Evolutionary conservation across 2,113 vertebrate genomes (phyloP).

Genomic region (Channa maculata): DNA sequence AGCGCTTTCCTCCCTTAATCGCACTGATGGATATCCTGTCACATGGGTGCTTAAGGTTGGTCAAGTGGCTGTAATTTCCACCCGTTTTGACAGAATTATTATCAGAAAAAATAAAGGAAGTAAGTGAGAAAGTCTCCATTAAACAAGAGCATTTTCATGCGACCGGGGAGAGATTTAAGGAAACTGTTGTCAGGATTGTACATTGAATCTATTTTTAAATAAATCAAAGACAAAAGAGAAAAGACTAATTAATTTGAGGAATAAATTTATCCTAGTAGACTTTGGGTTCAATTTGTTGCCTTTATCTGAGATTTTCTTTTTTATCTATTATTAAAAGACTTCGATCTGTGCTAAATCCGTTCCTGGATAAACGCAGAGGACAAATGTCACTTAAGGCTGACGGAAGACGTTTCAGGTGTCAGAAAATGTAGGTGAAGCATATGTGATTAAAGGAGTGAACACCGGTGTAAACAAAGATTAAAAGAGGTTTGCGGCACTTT

Average conservation of each 20-base stretch:
- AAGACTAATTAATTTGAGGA: background rate
- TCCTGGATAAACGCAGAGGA: background rate
- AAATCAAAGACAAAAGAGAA: background rate
- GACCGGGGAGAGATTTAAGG: background rate
- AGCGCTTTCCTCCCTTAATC: conserved; percentile 56
- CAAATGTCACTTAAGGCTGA: conserved; percentile 3
- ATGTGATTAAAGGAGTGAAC: conserved; percentile 6
- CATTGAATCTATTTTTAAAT: conserved; percentile 13
- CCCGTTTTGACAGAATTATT: conserved; percentile 20
- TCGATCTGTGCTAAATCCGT: conserved; percentile 18
- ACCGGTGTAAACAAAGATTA: conserved; percentile 8
- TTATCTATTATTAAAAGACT: conserved; percentile 30
- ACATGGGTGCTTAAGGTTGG: conserved; percentile 57
- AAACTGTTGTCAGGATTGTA: background rate
- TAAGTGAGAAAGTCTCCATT: conserved; percentile 8
- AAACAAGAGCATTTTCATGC: background rate
- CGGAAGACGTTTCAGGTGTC: background rate
- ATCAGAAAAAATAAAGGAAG: conserved; percentile 24
- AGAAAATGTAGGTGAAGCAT: background rate
- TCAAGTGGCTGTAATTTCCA: conserved; percentile 51
- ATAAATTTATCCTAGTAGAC: background rate
- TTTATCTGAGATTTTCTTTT: background rate
- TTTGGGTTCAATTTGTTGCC: background rate
- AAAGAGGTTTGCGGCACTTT: conserved; percentile 32
- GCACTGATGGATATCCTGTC: conserved; percentile 71